Evolutionary conservation across 2,888 invertebrate genomes (phyloP).

Genomic region (Chaetogeoica ovagalla): DNA sequence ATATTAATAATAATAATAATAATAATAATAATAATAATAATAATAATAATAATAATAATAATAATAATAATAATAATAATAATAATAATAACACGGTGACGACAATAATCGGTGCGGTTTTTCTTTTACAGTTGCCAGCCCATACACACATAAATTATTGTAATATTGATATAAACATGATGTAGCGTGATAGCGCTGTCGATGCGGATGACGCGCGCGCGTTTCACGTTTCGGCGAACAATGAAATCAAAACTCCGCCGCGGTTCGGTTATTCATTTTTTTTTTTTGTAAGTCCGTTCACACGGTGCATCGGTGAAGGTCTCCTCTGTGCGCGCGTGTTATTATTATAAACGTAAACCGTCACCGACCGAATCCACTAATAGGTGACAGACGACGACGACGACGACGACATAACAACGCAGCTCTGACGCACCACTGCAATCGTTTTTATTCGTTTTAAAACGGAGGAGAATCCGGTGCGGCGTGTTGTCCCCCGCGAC

Average conservation of each 20-base stretch:
- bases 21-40: too few relatives aligned
- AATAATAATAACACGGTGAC: too few relatives aligned
- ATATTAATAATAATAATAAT: too few relatives aligned
- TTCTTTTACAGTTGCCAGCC: too few relatives aligned
- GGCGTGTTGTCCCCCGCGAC: too few relatives aligned
- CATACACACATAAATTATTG: neutral
- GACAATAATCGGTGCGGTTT: too few relatives aligned
- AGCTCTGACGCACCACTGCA: too few relatives aligned
- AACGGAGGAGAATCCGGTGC: neutral
- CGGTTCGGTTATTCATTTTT: slow-evolving; percentile 36
- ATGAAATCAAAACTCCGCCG: slow-evolving; percentile 46
- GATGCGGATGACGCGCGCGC: slow-evolving; percentile 10
- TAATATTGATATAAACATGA: neutral
- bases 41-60: too few relatives aligned
- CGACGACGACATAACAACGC: too few relatives aligned
- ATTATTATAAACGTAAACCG: neutral
- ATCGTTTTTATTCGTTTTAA: neutral
- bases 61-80: too few relatives aligned
- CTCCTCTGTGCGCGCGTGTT: neutral
- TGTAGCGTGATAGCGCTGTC: too few relatives aligned
- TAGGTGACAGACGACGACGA: neutral
- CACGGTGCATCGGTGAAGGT: slow-evolving; percentile 28
- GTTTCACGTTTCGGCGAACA: slow-evolving; percentile 47
- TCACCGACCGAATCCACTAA: neutral
- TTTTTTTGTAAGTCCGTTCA: slow-evolving; percentile 32